These are phyloP conservation scores for Scaptomyza cyrtandrae DNA, from an alignment of 2,888 invertebrate genomes.

Conservation along the genomic window DNA sequence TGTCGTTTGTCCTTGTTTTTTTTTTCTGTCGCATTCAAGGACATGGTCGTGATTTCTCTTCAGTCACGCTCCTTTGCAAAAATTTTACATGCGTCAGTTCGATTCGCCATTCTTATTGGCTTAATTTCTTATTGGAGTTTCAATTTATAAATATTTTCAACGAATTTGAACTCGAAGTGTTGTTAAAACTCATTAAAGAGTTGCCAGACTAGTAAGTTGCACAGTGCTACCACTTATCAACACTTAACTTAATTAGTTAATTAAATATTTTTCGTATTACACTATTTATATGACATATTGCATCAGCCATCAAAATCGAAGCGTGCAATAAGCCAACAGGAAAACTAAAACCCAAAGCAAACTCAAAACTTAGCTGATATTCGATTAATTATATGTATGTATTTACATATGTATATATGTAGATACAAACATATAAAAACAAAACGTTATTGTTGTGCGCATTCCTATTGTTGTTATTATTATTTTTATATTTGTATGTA, in stretches of 20 bases:
- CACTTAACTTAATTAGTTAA: background rate
- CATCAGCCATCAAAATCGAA: conserved; percentile 50
- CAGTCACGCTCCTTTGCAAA: conserved; percentile 18
- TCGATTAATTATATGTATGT: conserved; percentile 10
- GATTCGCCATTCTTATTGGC: conserved; percentile 24
- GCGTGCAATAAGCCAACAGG: conserved; percentile 9
- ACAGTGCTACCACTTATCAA: background rate
- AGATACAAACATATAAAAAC: conserved; percentile 1
- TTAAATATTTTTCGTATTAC: conserved; percentile 25
- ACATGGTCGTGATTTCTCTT: conserved; percentile 60
- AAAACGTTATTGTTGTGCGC: conserved; percentile 17
- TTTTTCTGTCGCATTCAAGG: conserved; percentile 67
- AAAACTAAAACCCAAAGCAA: conserved; percentile 18
- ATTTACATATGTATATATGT: conserved; percentile 1
- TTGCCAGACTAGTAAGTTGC: background rate
- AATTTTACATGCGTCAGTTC: conserved; percentile 56
- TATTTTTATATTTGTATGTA: conserved; percentile 5
- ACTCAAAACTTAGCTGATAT: conserved; percentile 20
- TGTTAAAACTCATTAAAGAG: background rate
- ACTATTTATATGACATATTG: conserved; percentile 41
- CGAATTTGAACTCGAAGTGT: background rate
- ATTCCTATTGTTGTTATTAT: conserved; percentile 30
- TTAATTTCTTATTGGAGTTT: conserved; percentile 10
- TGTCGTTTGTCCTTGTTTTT: conserved; percentile 9
- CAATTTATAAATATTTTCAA: conserved; percentile 13